Base-by-base conservation (phyloP, 2,113 vertebrate species). In the Chloropsis cyanopogon region DNA sequence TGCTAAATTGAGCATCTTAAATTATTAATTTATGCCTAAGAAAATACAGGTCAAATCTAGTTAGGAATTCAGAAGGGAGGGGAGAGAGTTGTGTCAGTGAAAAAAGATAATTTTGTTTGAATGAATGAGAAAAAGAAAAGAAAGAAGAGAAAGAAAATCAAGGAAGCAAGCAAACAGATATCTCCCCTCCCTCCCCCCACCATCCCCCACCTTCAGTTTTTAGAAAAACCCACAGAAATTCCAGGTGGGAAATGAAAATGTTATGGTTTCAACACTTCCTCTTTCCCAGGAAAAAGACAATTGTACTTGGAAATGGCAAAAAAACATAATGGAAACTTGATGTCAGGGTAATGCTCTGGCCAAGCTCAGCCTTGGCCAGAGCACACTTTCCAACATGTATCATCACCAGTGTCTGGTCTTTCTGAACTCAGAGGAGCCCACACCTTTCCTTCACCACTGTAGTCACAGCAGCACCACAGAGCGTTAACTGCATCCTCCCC, bases 401-500 rank as follows among this genome's bases (percentile, higher is more conserved):
- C 42, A 54, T 70, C 69, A 63, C 42, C 16, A 11, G 70, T 64
- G 70, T 91, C 47, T 44, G 44, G 20, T 82, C 39, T 39, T 86
- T 86, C 80, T 71, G 46, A 83, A 28, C 24, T 86, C 52, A 47
- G 39, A 88, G 42, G 6, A 86, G 3, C 33, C 33, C 35, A 42
- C 52, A 73, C 23, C 33, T 92, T 88, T 86, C 54, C 28, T 66
- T 61, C 0, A 0, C 6, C 6, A 26, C 7, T 12, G 18, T 19
- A 22, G 18, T 31, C 71, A 72, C 41, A 88, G 37, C n/a, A 80
- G 28, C 46, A 39, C 31, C 44, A 47, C 56, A 53, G 61, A 86
- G 10, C 0, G 0, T 23, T 49, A 26, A 31, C 47, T 63, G 26
- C 2, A 4, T 37, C 37, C 9, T 72, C 3, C 19, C 22, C 14